Percentiles rank a stretch among this genome's conserved stretches.
These are phyloP conservation scores for Acanthoscelides obtectus DNA, from an alignment of 2,888 invertebrate species.

Conservation along the genomic window DNA sequence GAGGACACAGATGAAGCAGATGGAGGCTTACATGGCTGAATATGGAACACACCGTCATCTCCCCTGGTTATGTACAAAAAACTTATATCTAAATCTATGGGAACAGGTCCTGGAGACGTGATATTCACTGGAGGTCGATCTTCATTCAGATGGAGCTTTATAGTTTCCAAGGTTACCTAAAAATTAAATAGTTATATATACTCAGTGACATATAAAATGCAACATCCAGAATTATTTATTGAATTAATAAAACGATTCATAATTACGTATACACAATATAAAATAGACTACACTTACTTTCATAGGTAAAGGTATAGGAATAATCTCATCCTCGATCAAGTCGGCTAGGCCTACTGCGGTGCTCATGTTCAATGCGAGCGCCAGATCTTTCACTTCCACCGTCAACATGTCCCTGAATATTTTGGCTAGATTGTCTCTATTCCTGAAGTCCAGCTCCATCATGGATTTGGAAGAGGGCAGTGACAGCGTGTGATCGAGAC, in stretches of 20 bases:
- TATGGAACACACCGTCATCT: slow-evolving; percentile 67
- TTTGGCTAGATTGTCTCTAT: slow-evolving; percentile 46
- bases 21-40: slow-evolving; percentile 50
- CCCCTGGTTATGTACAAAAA: slow-evolving; percentile 68
- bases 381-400: slow-evolving; percentile 61
- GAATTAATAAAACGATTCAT: neutral
- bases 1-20: slow-evolving; percentile 23
- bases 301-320: slow-evolving; percentile 74
- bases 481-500: slow-evolving; percentile 58
- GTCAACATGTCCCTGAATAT: slow-evolving; percentile 56
- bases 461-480: slow-evolving; percentile 40
- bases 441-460: slow-evolving; percentile 43
- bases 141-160: slow-evolving; percentile 72
- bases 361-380: slow-evolving; percentile 71
- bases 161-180: slow-evolving; percentile 70
- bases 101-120: slow-evolving; percentile 77
- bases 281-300: slow-evolving; percentile 53
- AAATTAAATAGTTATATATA: no score
- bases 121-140: slow-evolving; percentile 78
- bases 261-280: neutral
- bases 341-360: slow-evolving; percentile 77
- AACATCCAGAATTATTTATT: no score
- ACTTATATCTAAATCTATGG: slow-evolving; percentile 69
- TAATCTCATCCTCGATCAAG: slow-evolving; percentile 82
- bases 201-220: no score